These are phyloP conservation scores for Pseudomyrmex sp. DNA, from an alignment of 1,140 invertebrate genomes.

Conservation along the genomic window DNA sequence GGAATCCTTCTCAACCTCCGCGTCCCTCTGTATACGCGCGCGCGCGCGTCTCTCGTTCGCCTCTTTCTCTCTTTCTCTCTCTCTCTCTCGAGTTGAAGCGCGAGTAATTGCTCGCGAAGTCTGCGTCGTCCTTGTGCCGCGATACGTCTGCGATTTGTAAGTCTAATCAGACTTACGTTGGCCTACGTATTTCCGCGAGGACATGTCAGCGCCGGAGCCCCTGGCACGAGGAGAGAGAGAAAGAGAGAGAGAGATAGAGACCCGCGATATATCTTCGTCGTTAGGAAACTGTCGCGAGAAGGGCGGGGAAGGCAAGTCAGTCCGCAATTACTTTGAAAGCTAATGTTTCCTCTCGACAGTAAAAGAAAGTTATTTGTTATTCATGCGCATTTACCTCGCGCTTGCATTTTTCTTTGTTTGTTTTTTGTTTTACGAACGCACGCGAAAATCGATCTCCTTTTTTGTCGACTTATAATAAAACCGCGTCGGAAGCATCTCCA, in stretches of 20 bases:
- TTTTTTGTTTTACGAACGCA: neutral
- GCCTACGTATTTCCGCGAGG: conserved; percentile 50
- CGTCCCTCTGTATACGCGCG: neutral
- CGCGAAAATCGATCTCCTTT: neutral
- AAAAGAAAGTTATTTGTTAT: neutral
- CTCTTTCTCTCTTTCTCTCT: conserved; percentile 10
- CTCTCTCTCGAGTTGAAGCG: conserved; percentile 11
- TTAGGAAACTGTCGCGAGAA: conserved; percentile 29
- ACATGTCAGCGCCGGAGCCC: conserved; percentile 37
- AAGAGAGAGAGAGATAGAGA: neutral
- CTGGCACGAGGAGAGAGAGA: neutral
- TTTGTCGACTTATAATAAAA: neutral
- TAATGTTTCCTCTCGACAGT: conserved; percentile 34
- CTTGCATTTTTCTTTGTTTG: conserved; percentile 1
- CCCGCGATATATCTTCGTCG: conserved; percentile 53
- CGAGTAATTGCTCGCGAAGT: conserved; percentile 51
- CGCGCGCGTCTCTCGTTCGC: conserved; percentile 47
- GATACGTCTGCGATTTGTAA: conserved; percentile 56
- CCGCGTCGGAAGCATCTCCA: too few species aligned
- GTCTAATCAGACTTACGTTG: conserved; percentile 53
- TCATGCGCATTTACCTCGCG: neutral
- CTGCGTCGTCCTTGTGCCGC: conserved; percentile 45
- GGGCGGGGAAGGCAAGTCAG: neutral
- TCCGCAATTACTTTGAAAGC: conserved; percentile 50
- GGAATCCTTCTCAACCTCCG: conserved; percentile 30